Conservation (phyloP, 2,113 vertebrate species). For the Silurus asotus region DNA sequence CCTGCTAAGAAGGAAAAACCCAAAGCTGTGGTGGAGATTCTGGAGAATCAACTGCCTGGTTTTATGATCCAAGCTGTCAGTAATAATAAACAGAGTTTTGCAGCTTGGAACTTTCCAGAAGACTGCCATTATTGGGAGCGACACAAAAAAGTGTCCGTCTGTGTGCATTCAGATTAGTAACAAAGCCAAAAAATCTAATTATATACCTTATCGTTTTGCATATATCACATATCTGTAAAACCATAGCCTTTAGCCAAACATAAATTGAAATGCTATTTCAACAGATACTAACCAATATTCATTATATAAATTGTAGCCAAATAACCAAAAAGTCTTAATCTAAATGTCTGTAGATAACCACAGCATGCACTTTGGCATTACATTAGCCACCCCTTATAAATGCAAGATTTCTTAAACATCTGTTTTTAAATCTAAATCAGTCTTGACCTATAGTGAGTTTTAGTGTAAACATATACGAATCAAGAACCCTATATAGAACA, state of each 20-base stretch:
- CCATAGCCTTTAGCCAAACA: no score
- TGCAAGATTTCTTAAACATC: not conserved
- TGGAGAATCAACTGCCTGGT: constrained; percentile 66
- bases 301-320: not conserved
- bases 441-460: not conserved
- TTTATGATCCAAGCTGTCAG: constrained; percentile 74
- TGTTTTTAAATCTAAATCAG: not conserved
- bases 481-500: not conserved
- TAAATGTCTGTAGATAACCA: not conserved
- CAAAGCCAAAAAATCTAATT: not conserved
- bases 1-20: constrained; percentile 64
- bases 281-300: not conserved
- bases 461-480: not conserved
- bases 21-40: constrained; percentile 61
- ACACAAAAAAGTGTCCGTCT: constrained; percentile 72
- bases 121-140: constrained; percentile 77
- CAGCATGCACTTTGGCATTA: not conserved
- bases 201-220: not conserved
- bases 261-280: not conserved
- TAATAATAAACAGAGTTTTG: constrained; percentile 68
- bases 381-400: not conserved
- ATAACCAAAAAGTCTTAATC: not conserved
- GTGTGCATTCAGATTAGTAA: constrained; percentile 69
- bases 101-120: constrained; percentile 71
- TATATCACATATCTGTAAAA: not conserved